These are phyloP conservation scores for Musca domestica DNA, from an alignment of 1,140 invertebrate species.

Conservation along the genomic window DNA sequence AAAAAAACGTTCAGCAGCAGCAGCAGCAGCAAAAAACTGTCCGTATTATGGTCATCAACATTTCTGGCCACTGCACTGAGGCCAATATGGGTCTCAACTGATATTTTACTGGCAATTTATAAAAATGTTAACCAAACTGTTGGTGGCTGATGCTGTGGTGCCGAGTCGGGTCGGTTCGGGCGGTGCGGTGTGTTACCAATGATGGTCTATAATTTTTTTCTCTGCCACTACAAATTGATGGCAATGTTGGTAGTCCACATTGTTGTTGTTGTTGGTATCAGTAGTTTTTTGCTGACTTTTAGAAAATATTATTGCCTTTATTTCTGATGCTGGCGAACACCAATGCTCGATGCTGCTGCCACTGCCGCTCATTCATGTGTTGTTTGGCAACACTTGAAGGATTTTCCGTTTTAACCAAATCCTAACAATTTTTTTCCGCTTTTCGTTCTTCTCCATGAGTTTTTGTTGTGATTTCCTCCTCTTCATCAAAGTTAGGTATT, in stretches of 20 bases:
- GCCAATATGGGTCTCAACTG: background rate
- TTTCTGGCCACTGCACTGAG: conserved; percentile 17
- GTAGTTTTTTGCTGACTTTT: background rate
- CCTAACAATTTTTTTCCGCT: background rate
- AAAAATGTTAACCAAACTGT: conserved; percentile 1
- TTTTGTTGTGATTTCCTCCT: no score
- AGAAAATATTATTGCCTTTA: background rate
- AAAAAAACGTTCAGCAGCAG: no score
- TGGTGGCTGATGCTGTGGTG: no score
- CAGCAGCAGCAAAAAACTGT: no score
- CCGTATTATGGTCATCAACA: conserved; percentile 11
- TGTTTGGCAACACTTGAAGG: conserved; percentile 13
- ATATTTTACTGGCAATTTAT: conserved; percentile 3
- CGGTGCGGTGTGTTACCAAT: no score
- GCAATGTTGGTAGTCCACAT: no score
- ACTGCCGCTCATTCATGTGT: background rate
- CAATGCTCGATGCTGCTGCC: background rate
- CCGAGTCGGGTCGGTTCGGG: no score
- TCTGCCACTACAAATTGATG: no score
- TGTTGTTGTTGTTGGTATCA: no score
- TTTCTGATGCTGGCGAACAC: background rate
- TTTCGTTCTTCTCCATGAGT: background rate
- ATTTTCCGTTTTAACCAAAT: conserved; percentile 19
- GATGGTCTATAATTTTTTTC: no score
- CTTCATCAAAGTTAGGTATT: no score